Base-by-base conservation (phyloP, 2,797 vertebrate species). In the Mastacembelus armatus region DNA sequence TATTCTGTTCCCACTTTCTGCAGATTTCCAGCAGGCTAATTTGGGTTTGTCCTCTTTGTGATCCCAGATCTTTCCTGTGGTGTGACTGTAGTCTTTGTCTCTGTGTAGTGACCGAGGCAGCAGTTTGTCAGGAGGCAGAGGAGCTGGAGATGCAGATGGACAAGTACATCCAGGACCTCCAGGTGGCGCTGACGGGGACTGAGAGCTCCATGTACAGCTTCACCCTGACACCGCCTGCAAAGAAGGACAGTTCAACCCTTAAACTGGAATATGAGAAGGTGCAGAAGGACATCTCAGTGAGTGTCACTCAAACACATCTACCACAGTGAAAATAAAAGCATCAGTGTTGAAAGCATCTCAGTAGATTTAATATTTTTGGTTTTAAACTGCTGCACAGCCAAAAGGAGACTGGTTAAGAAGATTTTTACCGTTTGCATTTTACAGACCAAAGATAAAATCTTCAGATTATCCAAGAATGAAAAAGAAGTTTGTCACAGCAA, bases 271-370 rank as follows among this genome's bases (percentile, higher is more conserved):
- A 96, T 45, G 96, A 97, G 88, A 98, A 95, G 87, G 94, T 94
- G 44, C 90, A 97, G 88, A 95, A 90, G 84, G 95, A 98, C 57
- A 93, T 97, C 81, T 96, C 94, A 40, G 98, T 98, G 92, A 97
- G 97, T 94, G 80, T 42, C n/a, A 7, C 57, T 18, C 21, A 5
- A 24, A 45, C 42, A 27, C 49, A 19, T 42, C 47, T 40, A 52
- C 26, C 51, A 26, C 35, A 16, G 58, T 74, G 10, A 27, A 24
- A 5, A 50, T n/a, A n/a, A n/a, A n/a, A n/a, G n/a, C n/a, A n/a
- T n/a, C n/a, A n/a, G n/a, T n/a, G n/a, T n/a, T n/a, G n/a, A n/a
- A n/a, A n/a, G n/a, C n/a, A n/a, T n/a, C n/a, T n/a, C n/a, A n/a
- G n/a, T n/a, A n/a, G n/a, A n/a, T n/a, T n/a, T n/a, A n/a, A n/a